Base-by-base conservation (phyloP, 1,140 invertebrate species). In the Drosophila willistoni region DNA sequence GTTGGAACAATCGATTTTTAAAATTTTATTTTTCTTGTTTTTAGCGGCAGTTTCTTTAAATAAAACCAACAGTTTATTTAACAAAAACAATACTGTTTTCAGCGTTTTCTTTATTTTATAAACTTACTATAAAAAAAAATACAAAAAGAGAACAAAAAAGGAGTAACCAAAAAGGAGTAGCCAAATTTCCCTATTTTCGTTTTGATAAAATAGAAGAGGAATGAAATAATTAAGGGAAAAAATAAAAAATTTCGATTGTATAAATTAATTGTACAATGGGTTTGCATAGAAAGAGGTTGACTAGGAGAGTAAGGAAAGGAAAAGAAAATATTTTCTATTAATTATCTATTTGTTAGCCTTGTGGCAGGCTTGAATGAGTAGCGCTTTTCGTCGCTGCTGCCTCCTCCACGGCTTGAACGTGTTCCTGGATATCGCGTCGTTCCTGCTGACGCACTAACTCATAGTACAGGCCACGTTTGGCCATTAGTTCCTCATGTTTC, bases 401-500 rank as follows among this genome's bases (percentile, higher is more conserved):
- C 81, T 71, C 56, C 68, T 75, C 79, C 33, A 68, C 69, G 1
- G 63, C 61, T 17, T 86, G 68, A 4, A 70, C 93, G 77, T 87
- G 69, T 1, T 91, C 84, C 54, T 80, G 81, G 14, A 70, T 75
- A 34, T 78, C 90, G 71, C 81, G 91, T 77, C 79, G 92, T 84
- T 92, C 92, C 83, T 92, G 93, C 91, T 94, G 76, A 51, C 92
- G 79, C 12, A 92, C 91, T 19, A 92, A 75, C 9, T 91, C 91
- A 84, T 95, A 96, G 89, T 98, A 98, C 63, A 95, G 93, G 2
- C 96, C 95, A 92, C 95, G 94, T 25, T 93, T 92, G 56, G 94
- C 93, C 93, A 98, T 95, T 10, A 98, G 93, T 90, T 97, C 95
- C 12, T 96, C 94, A 83, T 98, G 96, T 10, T 95, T 96, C 13